These are phyloP conservation scores for Morpho deidamia DNA, from an alignment of 2,888 invertebrate species.

Conservation along the genomic window DNA sequence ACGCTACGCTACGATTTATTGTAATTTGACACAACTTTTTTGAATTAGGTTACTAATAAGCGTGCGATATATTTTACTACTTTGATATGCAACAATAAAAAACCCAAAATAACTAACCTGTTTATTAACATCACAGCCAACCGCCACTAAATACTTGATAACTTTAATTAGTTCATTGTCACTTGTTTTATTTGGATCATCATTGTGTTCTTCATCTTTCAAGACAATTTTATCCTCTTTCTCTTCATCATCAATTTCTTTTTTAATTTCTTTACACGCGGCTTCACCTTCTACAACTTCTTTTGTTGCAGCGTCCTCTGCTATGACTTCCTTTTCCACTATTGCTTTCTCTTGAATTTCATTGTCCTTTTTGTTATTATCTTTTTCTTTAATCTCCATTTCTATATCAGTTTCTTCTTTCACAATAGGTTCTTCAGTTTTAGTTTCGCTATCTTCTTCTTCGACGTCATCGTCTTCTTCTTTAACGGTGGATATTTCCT, in stretches of 20 bases:
- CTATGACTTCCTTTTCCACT: neutral
- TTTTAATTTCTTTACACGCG: conserved; percentile 2
- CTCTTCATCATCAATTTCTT: conserved; percentile 21
- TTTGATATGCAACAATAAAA: no score
- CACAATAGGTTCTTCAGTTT: neutral
- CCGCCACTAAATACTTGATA: conserved; percentile 85
- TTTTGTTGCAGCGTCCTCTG: neutral
- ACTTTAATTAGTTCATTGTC: conserved; percentile 56
- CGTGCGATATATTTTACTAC: no score
- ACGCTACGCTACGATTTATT: no score
- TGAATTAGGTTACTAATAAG: no score
- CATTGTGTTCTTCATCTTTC: conserved; percentile 25
- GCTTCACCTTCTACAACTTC: conserved; percentile 18
- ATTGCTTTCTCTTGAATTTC: neutral
- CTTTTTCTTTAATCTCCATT: no score
- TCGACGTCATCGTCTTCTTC: neutral
- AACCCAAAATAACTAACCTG: conserved; percentile 73
- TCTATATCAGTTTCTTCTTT: no score
- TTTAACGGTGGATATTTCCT: conserved; percentile 4
- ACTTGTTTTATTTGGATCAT: conserved; percentile 28
- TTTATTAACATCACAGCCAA: conserved; percentile 86
- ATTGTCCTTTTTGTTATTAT: neutral
- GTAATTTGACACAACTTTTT: no score
- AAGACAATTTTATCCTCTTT: conserved; percentile 25
- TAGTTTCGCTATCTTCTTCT: neutral